Conservation (phyloP, 2,888 invertebrate genomes). For the Pristionchus arcanus region DNA sequence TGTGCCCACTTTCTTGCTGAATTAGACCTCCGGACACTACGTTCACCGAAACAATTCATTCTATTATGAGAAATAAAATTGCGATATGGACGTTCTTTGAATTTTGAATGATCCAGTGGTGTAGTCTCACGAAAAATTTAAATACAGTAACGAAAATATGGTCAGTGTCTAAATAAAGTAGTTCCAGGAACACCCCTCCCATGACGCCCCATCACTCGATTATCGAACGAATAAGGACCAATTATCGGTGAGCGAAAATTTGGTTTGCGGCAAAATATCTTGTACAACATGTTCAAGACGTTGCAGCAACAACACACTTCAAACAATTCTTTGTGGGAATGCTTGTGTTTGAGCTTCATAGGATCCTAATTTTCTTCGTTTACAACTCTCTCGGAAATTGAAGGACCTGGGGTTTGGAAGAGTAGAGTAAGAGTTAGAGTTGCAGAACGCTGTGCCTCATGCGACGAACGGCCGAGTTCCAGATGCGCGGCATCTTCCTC, state of each 20-base stretch:
- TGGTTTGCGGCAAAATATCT: neutral
- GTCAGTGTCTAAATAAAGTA: neutral
- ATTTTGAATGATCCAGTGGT: neutral
- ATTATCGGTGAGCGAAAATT: neutral
- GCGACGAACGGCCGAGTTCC: constrained; percentile 16
- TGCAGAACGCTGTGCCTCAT: constrained; percentile 1
- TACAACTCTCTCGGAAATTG: no score
- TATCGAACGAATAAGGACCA: neutral
- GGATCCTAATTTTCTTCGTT: no score
- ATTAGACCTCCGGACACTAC: no score
- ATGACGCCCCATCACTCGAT: neutral
- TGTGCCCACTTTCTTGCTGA: no score
- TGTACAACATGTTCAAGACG: neutral
- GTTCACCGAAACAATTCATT: no score
- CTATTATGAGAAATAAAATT: no score
- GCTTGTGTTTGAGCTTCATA: no score
- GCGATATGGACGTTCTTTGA: neutral
- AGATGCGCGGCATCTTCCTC: constrained; percentile 31
- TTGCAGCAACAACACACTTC: no score
- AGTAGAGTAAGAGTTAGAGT: neutral
- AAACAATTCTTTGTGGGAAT: no score
- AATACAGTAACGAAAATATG: neutral
- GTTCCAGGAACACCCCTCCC: neutral
- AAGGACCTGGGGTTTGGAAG: no score
- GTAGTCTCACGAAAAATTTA: neutral